Conservation (phyloP, 2,113 vertebrate genomes). For the Pseudorasbora parva region DNA sequence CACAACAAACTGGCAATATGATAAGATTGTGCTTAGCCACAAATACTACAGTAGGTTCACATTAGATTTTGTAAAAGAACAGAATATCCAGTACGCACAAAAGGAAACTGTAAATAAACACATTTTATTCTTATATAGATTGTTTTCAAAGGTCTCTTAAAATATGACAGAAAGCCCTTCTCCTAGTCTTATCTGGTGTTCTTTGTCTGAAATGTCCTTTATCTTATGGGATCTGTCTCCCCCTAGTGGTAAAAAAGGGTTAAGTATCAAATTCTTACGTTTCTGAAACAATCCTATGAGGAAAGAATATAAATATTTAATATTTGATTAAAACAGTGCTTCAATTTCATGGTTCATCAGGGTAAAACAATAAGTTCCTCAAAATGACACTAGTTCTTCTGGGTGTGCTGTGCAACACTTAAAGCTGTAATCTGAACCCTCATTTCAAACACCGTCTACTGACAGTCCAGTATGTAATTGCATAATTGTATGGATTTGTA, state of each 20-base stretch:
- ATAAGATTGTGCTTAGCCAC: too few relatives aligned
- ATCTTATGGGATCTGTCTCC: constrained; percentile 47
- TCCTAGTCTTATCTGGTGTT: neutral
- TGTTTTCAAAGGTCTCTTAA: neutral
- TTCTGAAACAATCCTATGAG: neutral
- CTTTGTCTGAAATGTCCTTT: neutral
- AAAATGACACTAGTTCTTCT: neutral
- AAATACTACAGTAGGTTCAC: too few relatives aligned
- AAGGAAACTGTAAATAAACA: neutral
- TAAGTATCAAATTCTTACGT: neutral
- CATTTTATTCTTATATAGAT: neutral
- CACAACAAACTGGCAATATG: too few relatives aligned
- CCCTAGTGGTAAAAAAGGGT: constrained; percentile 59
- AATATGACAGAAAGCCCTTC: neutral
- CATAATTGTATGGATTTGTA: constrained; percentile 2
- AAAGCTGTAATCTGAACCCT: neutral
- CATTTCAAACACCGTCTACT: neutral
- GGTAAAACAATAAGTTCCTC: neutral
- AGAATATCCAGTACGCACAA: too few relatives aligned
- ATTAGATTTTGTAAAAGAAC: too few relatives aligned
- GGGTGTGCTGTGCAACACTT: neutral
- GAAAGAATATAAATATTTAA: constrained; percentile 36
- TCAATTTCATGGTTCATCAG: constrained; percentile 34
- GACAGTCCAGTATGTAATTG: neutral
- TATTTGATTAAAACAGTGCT: constrained; percentile 48